phyloP scores from a whole-genome alignment of 30 jellyfish, hydroid and myxozoan genomes.

The Sanderia malayensis region DNA sequence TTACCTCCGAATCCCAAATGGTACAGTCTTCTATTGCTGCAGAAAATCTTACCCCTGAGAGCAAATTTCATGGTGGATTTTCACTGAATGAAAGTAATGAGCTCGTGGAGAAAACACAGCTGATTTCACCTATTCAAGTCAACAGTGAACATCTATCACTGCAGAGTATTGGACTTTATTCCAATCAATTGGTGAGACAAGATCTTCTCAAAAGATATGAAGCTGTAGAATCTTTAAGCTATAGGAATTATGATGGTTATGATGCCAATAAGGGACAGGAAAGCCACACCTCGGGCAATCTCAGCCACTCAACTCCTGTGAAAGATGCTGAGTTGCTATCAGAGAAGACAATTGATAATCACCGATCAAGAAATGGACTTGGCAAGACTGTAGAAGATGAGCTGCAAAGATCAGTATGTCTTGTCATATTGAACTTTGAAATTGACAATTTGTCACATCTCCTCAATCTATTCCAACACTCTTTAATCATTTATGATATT shows the following conservation, averaged over 20 bases:
- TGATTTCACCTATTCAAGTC: conserved; percentile 21
- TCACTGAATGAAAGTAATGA: not conserved
- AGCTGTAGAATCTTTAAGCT: not conserved
- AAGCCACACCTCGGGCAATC: too few species aligned
- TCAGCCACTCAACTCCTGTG: conserved; percentile 29
- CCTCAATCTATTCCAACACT: too few species aligned
- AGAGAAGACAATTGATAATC: not conserved
- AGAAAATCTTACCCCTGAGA: not conserved
- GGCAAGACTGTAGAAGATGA: not conserved
- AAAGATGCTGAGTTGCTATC: not conserved
- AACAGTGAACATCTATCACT: not conserved
- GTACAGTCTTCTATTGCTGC: not conserved
- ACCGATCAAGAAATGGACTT: not conserved
- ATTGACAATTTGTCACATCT: too few species aligned
- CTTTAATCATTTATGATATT: not conserved
- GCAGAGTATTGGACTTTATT: too few species aligned
- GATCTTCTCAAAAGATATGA: not conserved
- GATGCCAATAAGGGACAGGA: not conserved
- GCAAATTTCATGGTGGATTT: not conserved
- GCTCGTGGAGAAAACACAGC: conserved; percentile 29
- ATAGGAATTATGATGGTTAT: not conserved
- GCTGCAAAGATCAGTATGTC: not conserved
- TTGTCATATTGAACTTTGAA: too few species aligned
- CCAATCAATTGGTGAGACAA: too few species aligned
- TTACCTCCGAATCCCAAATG: not conserved